phyloP scores from a whole-genome alignment of 2,888 invertebrate species.

The Netelia virgata region DNA sequence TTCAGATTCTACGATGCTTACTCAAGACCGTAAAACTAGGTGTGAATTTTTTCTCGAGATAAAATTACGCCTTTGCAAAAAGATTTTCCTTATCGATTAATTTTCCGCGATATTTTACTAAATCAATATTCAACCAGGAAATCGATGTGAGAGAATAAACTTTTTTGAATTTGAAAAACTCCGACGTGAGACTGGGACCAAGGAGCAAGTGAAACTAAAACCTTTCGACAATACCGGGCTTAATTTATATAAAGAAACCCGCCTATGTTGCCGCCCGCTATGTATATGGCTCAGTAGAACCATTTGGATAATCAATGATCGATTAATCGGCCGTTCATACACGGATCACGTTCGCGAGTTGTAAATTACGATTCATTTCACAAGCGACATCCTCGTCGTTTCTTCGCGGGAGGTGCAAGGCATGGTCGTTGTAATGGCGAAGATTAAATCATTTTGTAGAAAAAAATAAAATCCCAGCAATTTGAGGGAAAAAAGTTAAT shows the following conservation, averaged over 20 bases:
- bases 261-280: slow-evolving; percentile 46
- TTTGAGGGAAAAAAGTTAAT: too few relatives aligned
- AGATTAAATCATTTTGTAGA: neutral
- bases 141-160: neutral
- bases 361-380: slow-evolving; percentile 69
- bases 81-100: too few relatives aligned
- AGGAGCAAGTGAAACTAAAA: slow-evolving; percentile 57
- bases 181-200: neutral
- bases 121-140: neutral
- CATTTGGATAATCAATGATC: slow-evolving; percentile 41
- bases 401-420: slow-evolving; percentile 33
- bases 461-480: neutral
- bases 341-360: slow-evolving; percentile 72
- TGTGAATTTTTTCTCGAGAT: neutral
- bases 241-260: slow-evolving; percentile 71
- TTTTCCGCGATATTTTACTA: neutral
- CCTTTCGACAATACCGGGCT: slow-evolving; percentile 46
- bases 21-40: neutral
- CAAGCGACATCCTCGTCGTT: slow-evolving; percentile 53
- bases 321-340: slow-evolving; percentile 72
- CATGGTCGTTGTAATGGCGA: neutral
- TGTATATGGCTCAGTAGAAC: slow-evolving; percentile 20
- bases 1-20: neutral
- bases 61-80: too few relatives aligned
- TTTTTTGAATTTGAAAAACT: neutral